Base-by-base conservation (phyloP, 2,113 vertebrate genomes). In the Coptodon bakossiorum region DNA sequence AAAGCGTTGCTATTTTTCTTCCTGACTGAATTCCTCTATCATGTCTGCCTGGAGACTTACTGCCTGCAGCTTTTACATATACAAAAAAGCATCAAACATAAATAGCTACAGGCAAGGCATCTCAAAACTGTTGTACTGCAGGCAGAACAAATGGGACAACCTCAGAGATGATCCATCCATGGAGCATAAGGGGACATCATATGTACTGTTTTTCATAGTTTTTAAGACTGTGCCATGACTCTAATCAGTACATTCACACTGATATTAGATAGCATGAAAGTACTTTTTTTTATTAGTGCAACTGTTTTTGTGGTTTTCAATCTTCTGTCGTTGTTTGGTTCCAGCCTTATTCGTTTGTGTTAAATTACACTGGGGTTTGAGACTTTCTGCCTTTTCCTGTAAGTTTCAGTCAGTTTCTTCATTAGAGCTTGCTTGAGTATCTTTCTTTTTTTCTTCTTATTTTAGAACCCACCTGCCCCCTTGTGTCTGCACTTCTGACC, bases 111-210 rank as follows among this genome's bases (percentile, higher is more conserved):
- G 71, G 19, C 40, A 27, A 82, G 53, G 63, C 27, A 17, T 90
- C 84, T 85, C n/a, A 43, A 84, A 82, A 43, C 11, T 63, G 31
- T 10, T 31, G 2, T 13, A 19, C 43, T 78, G 88, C 83, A 90
- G 91, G 88, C 91, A 93, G 94, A 96, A 95, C 83, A 92, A 95
- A 96, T 93, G 91, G 91, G 76, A 90, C 78, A 81, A 88, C 85
- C 93, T 95, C 93, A 92, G 91, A 89, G 71, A 83, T 92, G 93
- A 80, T 82, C 90, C 90, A 94, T 91, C 88, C 40, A 57, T 88
- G 79, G 91, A 93, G 89, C 91, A 87, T 88, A 89, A 90, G 54
- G 80, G 31, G 11, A 1, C 34, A 66, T 66, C 61, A 13, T 10
- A 61, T 2, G 34, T 0, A 13, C 34, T 13, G 17, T 38, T 66